Evolutionary conservation across 1,140 invertebrate species (phyloP).

Genomic region (Orius laevigatus): DNA sequence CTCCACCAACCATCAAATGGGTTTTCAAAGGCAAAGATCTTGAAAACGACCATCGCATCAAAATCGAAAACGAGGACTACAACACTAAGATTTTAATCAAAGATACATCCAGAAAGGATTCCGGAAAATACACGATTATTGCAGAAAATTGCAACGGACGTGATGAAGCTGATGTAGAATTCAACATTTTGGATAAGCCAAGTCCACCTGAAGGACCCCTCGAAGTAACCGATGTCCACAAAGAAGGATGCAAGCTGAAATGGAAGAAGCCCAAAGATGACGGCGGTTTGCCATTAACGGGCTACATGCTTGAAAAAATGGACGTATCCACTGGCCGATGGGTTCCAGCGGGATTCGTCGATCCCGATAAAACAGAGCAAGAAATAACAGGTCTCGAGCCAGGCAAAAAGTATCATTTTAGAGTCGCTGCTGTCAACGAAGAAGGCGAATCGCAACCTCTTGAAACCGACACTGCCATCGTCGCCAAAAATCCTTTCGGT

Average conservation of each 20-base stretch:
- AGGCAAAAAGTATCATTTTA: slow-evolving; percentile 85
- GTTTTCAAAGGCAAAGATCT: slow-evolving; percentile 52
- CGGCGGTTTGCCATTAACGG: slow-evolving; percentile 78
- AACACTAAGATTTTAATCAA: slow-evolving; percentile 72
- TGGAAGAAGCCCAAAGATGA: slow-evolving; percentile 95
- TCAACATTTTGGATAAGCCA: slow-evolving; percentile 90
- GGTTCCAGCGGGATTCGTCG: slow-evolving; percentile 71
- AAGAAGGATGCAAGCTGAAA: slow-evolving; percentile 84
- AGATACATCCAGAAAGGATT: slow-evolving; percentile 63
- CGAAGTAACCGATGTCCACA: slow-evolving; percentile 81
- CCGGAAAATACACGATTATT: slow-evolving; percentile 78
- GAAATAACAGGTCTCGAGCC: slow-evolving; percentile 79
- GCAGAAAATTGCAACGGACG: slow-evolving; percentile 85
- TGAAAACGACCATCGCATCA: slow-evolving; percentile 39
- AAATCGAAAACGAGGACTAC: slow-evolving; percentile 85
- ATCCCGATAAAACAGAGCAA: slow-evolving; percentile 71
- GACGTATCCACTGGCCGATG: slow-evolving; percentile 72
- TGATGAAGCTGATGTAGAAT: slow-evolving; percentile 87
- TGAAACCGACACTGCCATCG: slow-evolving; percentile 65
- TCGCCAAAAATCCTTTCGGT: slow-evolving; percentile 94
- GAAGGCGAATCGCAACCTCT: slow-evolving; percentile 89
- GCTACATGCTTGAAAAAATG: slow-evolving; percentile 87
- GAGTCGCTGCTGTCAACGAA: slow-evolving; percentile 87
- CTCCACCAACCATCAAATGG: slow-evolving; percentile 85
- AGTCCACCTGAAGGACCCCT: slow-evolving; percentile 85